Base-by-base conservation (phyloP, 2,113 vertebrate species). In the Plecturocebus donacophilus region DNA sequence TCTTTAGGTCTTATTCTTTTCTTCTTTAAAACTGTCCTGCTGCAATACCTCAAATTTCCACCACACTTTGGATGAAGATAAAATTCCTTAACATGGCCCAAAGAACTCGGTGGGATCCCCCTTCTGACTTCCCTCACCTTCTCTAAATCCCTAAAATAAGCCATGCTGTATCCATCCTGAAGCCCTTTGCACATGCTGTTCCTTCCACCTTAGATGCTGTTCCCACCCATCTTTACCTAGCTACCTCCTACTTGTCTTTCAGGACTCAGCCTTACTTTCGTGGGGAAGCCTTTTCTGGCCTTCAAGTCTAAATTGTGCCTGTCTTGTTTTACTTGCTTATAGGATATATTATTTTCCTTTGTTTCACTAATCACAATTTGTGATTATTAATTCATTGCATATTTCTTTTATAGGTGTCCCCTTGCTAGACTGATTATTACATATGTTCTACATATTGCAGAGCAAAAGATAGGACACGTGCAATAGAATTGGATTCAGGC, bases 401-500 rank as follows among this genome's bases (percentile, higher is more conserved):
- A 52, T 87, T 49, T 58, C 30, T 47, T 88, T 92, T 49, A 81
- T 61, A 88, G 32, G 6, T 19, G 9, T 73, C 3, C 21, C 30
- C 40, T 81, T 45, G 40, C 3, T 79, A 68, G 90, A 52, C 8
- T 40, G 0, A n/a, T 32, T 6, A 23, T 23, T 70, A 3, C 4
- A 2, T 77, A 32, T 49, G 16, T 49, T 47, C 30, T 49, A 45
- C 5, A 35, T 38, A 42, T 6, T 32, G 21, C 5, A 5, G 2
- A 75, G 52, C 21, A 3, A 61, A 42, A 42, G 2, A 10, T 25
- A 9, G 1, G 47, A 38, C 9, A 12, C 2, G 11, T 5, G 27
- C 4, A 2, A 5, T 32, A 2, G 25, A 42, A 17, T 3, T 11
- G 13, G 17, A 49, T 3, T 66, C 9, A 4, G 42, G 13, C 13